These are phyloP conservation scores for Alviniconcha strummeri DNA, from an alignment of 2,888 invertebrate genomes.

Conservation along the genomic window DNA sequence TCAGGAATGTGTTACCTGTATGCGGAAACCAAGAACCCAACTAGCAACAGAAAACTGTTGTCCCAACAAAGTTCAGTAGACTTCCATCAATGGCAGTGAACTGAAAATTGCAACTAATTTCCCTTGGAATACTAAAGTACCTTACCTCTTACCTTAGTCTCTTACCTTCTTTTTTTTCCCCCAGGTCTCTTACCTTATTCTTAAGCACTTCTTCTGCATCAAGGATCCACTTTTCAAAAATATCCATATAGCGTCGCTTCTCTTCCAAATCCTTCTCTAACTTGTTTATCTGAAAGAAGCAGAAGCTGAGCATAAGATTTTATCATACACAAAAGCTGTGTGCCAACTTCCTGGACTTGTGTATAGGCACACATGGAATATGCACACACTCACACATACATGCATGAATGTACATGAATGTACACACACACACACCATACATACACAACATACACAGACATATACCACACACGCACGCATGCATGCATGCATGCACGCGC, in stretches of 20 bases:
- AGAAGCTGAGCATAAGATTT: neutral
- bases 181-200: constrained; percentile 44
- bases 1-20: too few relatives aligned
- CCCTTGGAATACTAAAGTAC: too few relatives aligned
- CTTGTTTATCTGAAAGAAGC: constrained; percentile 58
- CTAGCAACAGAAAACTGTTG: too few relatives aligned
- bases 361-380: neutral
- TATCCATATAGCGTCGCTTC: constrained; percentile 56
- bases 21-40: too few relatives aligned
- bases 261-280: constrained; percentile 64
- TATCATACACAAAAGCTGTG: too few relatives aligned
- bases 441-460: neutral
- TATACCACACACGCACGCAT: neutral
- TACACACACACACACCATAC: constrained; percentile 13
- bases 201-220: constrained; percentile 54
- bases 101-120: too few relatives aligned
- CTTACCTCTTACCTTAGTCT: too few relatives aligned
- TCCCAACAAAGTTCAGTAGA: too few relatives aligned
- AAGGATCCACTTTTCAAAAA: constrained; percentile 59
- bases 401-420: neutral
- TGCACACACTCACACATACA: neutral
- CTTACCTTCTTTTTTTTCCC: too few relatives aligned
- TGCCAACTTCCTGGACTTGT: neutral
- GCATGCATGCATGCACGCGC: too few relatives aligned
- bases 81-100: too few relatives aligned